A percentile compares a stretch with the other conserved stretches of the same genome.
phyloP scores from a whole-genome alignment of 2,113 vertebrate species.

The Recurvirostra avosetta region DNA sequence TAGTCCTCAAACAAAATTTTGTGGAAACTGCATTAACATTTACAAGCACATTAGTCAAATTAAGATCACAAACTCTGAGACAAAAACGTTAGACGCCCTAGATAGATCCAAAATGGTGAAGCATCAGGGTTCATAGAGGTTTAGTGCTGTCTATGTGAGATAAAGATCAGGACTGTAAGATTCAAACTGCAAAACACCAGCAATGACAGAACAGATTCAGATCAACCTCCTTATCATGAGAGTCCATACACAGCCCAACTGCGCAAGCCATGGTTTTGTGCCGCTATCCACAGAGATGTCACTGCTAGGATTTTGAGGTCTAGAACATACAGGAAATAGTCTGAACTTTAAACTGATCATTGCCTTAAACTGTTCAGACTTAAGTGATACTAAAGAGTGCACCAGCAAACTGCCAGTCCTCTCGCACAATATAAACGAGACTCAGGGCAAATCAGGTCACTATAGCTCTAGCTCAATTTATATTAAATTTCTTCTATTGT shows the following conservation, averaged over 20 bases:
- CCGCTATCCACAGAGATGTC: not conserved
- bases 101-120: not conserved
- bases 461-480: not conserved
- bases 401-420: not conserved
- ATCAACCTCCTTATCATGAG: not conserved
- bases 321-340: not conserved
- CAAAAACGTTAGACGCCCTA: not conserved
- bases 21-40: not conserved
- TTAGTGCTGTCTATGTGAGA: not conserved
- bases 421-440: not conserved
- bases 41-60: not conserved
- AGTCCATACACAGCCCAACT: not conserved
- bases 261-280: not conserved
- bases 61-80: not conserved
- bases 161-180: not conserved
- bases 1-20: not conserved
- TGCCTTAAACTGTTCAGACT: not conserved
- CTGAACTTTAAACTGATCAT: not conserved
- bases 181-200: not conserved
- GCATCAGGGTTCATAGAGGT: not conserved
- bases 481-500: not conserved
- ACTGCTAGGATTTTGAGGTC: not conserved
- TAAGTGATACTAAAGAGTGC: not conserved
- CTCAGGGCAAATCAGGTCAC: not conserved
- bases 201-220: not conserved